Base-by-base conservation (phyloP, 1,140 invertebrate genomes). In the Nasonia vitripennis region DNA sequence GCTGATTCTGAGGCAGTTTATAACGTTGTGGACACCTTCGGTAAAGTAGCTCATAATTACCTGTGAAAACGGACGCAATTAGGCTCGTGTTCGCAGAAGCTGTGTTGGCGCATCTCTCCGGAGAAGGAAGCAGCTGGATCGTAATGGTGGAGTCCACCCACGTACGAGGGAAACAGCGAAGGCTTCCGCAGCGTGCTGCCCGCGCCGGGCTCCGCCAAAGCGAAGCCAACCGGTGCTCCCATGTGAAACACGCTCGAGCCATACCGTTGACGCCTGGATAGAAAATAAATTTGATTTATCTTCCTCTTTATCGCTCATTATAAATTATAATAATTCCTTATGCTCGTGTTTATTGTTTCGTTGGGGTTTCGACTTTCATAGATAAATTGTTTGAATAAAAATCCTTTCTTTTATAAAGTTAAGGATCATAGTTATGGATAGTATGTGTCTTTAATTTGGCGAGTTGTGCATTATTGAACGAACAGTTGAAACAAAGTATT, bases 81-180 rank as follows among this genome's bases (percentile, higher is more conserved):
- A 10, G 90, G 87, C 70, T 90, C 90, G 83, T 92, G 91, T 45
- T 92, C 91, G 84, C 90, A 91, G 45, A 91, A 84, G 77, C 91
- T 90, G 51, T 90, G 88, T 51, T 89, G 88, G 70, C 91, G 88
- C 37, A 87, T 68, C 75, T 83, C 87, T 17, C 91, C 90, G 9
- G 87, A 81, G 37, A 89, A 89, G 83, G 89, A 91, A 11, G 91
- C 89, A 45, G 91, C 89, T 11, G 91, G 91, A 55, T 92, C 90
- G 86, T 92, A 92, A 67, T 88, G 91, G 74, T 90, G 88, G 68
- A 89, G 87, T 68, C 90, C 91, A 68, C 90, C 90, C 31, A 91
- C 90, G 73, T 90, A 91, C 27, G 87, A 88, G 48, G 91, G 90
- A 85, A 92, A 92, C n/a, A 92, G 81, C 12, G 89, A 37, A 27